phyloP scores from a whole-genome alignment of 2,888 invertebrate genomes.

The Zelleria hepariella region DNA sequence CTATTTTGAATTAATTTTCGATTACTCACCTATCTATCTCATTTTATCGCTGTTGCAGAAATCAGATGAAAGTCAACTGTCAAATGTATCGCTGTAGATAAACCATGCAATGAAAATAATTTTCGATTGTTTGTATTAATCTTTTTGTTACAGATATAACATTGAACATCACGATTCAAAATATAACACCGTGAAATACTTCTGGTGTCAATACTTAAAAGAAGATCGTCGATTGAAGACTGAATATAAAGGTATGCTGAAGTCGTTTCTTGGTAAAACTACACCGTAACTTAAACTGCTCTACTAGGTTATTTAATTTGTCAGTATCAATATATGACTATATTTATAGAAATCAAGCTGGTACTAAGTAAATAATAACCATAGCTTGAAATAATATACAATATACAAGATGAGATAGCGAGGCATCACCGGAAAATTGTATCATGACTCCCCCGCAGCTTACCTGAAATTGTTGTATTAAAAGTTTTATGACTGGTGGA shows the following conservation, averaged over 20 bases:
- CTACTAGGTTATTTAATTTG: too few species aligned
- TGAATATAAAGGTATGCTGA: neutral
- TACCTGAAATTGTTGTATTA: neutral
- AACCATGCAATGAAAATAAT: too few species aligned
- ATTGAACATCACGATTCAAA: neutral
- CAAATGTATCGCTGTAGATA: too few species aligned
- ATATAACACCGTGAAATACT: neutral
- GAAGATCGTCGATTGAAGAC: neutral
- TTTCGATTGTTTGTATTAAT: neutral
- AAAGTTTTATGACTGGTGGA: neutral
- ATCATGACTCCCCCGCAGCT: neutral
- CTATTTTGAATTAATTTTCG: too few species aligned
- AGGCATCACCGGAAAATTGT: neutral
- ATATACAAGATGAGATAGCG: neutral
- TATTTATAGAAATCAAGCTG: too few species aligned
- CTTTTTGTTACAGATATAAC: neutral
- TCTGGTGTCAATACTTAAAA: neutral
- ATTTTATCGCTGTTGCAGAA: too few species aligned
- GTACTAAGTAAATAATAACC: neutral
- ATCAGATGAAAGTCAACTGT: too few species aligned
- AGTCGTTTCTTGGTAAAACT: too few species aligned
- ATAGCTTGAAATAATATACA: neutral
- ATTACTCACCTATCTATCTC: too few species aligned
- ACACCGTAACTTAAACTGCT: too few species aligned
- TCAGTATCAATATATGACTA: too few species aligned